phyloP scores from a whole-genome alignment of 1,140 invertebrate species.

The Vanessa tameamea region DNA sequence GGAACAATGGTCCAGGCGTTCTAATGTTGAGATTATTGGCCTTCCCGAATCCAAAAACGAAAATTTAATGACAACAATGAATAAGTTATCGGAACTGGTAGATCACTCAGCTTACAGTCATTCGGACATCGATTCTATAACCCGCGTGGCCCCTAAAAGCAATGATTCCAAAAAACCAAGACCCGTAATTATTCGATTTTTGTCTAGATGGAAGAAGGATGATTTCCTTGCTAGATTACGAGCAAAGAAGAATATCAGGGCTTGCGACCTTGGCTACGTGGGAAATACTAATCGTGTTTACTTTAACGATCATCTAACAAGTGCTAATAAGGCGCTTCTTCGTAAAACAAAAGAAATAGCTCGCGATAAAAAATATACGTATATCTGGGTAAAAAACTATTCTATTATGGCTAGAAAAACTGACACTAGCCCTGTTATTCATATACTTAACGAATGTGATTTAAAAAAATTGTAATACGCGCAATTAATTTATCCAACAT shows the following conservation, averaged over 20 bases:
- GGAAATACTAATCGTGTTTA: conserved; percentile 8
- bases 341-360: conserved; percentile 2
- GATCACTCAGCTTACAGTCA: conserved; percentile 4
- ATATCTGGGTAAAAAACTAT: background rate
- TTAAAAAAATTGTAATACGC: background rate
- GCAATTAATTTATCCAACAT: background rate
- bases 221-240: conserved; percentile 12
- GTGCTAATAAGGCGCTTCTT: background rate
- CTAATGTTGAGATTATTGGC: conserved; percentile 15
- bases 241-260: conserved; percentile 3
- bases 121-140: conserved; percentile 18
- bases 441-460: conserved; percentile 13
- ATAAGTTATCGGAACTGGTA: background rate
- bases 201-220: conserved; percentile 17
- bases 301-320: conserved; percentile 13
- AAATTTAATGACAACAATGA: conserved; percentile 14
- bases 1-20: conserved; percentile 16
- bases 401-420: conserved; percentile 4
- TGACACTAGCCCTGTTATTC: conserved; percentile 8
- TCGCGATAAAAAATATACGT: conserved; percentile 2
- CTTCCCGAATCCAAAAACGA: conserved; percentile 9
- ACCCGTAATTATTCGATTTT: conserved; percentile 19
- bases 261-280: conserved; percentile 3
- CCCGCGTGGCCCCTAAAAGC: conserved; percentile 9
- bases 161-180: conserved; percentile 8